Conservation (phyloP, 2,888 invertebrate genomes). For the Macrophya annulata region DNA sequence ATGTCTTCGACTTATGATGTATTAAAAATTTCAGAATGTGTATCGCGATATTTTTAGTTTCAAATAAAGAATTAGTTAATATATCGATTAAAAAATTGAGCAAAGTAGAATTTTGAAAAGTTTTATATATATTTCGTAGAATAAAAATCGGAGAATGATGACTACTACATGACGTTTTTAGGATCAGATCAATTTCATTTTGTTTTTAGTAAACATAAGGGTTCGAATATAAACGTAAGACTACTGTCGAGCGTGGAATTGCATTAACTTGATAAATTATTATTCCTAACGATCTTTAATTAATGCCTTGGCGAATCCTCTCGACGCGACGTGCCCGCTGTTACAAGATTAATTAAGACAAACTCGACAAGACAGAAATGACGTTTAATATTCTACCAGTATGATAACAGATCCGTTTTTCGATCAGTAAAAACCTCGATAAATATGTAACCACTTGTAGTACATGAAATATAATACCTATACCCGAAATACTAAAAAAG, state of each 20-base stretch:
- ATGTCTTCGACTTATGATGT: too few relatives aligned
- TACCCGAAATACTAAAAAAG: background rate
- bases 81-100: background rate
- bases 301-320: slow-evolving; percentile 38
- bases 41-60: background rate
- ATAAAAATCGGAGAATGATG: background rate
- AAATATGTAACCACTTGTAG: background rate
- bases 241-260: background rate
- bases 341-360: slow-evolving; percentile 47
- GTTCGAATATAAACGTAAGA: background rate
- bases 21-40: too few relatives aligned
- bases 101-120: background rate
- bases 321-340: slow-evolving; percentile 27
- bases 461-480: background rate
- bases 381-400: background rate
- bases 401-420: background rate
- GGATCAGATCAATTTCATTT: background rate
- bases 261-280: slow-evolving; percentile 26
- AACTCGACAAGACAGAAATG: slow-evolving; percentile 38
- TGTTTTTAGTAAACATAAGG: background rate
- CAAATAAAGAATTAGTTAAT: background rate
- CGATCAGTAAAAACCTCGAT: background rate
- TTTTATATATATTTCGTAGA: background rate
- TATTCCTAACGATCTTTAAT: slow-evolving; percentile 47
- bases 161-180: background rate